These are phyloP conservation scores for Ashinkailepas kermadecensis DNA, from an alignment of 2,888 invertebrate genomes.

Conservation along the genomic window DNA sequence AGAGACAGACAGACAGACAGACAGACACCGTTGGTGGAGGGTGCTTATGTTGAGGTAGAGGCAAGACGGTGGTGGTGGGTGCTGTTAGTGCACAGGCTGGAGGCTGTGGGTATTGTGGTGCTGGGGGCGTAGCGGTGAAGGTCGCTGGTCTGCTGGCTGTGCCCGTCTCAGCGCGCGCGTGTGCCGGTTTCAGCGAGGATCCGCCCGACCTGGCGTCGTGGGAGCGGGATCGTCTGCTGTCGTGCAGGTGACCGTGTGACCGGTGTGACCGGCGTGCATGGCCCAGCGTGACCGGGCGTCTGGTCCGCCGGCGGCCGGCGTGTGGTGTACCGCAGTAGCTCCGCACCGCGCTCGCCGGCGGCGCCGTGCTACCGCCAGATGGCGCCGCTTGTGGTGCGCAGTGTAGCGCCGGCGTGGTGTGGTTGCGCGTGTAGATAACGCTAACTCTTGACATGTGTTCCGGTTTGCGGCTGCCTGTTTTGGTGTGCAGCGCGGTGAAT, in stretches of 20 bases:
- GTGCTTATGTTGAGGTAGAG: too few species aligned
- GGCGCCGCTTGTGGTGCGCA: too few species aligned
- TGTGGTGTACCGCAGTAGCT: neutral
- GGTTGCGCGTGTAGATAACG: neutral
- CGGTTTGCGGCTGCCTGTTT: neutral
- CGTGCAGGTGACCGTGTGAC: constrained; percentile 4
- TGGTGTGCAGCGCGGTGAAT: neutral
- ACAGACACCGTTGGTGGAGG: too few species aligned
- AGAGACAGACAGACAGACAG: too few species aligned
- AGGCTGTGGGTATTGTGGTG: too few species aligned
- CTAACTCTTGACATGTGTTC: neutral
- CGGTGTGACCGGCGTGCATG: too few species aligned
- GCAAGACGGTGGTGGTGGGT: too few species aligned
- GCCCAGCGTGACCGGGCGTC: neutral
- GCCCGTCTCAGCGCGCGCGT: neutral
- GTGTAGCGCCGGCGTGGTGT: too few species aligned
- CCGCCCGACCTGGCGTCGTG: neutral
- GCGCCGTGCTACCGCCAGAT: too few species aligned
- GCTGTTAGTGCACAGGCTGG: too few species aligned
- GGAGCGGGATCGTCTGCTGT: constrained; percentile 18
- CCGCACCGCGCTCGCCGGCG: too few species aligned
- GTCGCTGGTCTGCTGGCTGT: neutral
- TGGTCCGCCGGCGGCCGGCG: neutral
- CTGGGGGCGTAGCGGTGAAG: too few species aligned
- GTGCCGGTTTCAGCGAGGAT: neutral